A percentile compares a stretch with the other conserved stretches of the same genome.
Evolutionary conservation across 2,113 vertebrate species (phyloP).

Genomic region (Morone saxatilis): DNA sequence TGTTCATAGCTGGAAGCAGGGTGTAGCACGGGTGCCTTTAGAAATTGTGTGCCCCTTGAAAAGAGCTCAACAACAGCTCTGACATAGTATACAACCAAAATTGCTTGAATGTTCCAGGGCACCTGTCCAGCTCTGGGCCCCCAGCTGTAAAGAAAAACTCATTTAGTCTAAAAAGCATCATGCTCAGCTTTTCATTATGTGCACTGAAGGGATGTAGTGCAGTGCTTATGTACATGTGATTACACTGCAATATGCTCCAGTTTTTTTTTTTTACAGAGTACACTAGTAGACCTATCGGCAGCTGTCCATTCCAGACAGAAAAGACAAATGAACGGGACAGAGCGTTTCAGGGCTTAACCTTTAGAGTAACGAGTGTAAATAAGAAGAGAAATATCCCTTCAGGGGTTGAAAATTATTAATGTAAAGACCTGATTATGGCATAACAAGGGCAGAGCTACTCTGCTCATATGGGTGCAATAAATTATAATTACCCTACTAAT

Average conservation of each 20-base stretch:
- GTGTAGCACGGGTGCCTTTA: not conserved
- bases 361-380: constrained; percentile 42
- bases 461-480: constrained; percentile 17
- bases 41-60: not conserved
- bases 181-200: not conserved
- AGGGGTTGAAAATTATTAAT: constrained; percentile 44
- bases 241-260: not conserved
- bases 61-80: constrained; percentile 17
- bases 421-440: constrained; percentile 40
- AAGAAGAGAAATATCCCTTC: constrained; percentile 34
- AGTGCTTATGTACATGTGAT: not conserved
- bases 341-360: constrained; percentile 37
- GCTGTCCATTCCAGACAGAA: constrained; percentile 7
- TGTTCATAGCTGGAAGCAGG: constrained; percentile 14
- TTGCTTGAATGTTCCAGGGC: constrained; percentile 5
- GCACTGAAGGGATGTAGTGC: not conserved
- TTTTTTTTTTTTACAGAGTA: not conserved
- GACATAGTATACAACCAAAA: constrained; percentile 17
- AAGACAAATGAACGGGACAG: constrained; percentile 45
- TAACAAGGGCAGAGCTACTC: constrained; percentile 33
- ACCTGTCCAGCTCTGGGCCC: not conserved
- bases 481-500: constrained; percentile 47
- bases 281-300: not conserved
- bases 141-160: not conserved
- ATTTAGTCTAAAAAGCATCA: not conserved